Base-by-base conservation (phyloP, 30 jellyfish, hydroid and myxozoan species). In the Euphysa ruthae region DNA sequence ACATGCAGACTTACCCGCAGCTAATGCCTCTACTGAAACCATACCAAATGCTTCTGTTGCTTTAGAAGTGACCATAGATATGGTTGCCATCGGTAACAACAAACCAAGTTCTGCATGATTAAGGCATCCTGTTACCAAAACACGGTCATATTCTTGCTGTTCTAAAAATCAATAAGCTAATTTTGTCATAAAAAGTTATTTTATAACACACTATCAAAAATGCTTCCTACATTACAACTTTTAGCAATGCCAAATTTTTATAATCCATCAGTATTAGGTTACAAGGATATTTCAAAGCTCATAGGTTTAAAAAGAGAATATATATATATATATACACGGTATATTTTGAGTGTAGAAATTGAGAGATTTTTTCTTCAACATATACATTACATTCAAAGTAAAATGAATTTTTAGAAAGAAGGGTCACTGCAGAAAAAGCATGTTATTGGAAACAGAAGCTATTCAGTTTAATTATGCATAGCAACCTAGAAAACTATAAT, bases 1-100 rank as follows among this genome's bases (percentile, higher is more conserved):
- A n/a, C n/a, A n/a, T n/a, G n/a, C n/a, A n/a, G n/a, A n/a, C n/a
- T 42, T 42, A 61, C 74, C 74, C 14, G 74, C 74, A 20, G 74
- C 31, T 32, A 61, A 14, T 4, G 74, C 74, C 34, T 61, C 74
- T 0, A 61, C 74, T 15, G 74, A 61, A 10, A 61, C 74, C 74
- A 61, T 61, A 4, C 74, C 74, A 32, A 61, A 61, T 0, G 74
- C 74, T 27, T 61, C 74, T 18, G 19, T 61, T 4, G 74, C 74
- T 61, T 61, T 61, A 4, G 74, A 61, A n/a, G 74, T 61, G 8
- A 61, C 74, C 6, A 61, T 19, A 61, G 74, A 61, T 4, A 61
- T 61, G n/a, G 74, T 4, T 61, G 74, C 74, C 74, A 61, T 61
- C 5, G 74, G 74, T 16, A 61, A 32, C 64, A 61, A 33, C 34